phyloP scores from a whole-genome alignment of 2,113 vertebrate species.

The Boulengeromyrus knoepffleri region DNA sequence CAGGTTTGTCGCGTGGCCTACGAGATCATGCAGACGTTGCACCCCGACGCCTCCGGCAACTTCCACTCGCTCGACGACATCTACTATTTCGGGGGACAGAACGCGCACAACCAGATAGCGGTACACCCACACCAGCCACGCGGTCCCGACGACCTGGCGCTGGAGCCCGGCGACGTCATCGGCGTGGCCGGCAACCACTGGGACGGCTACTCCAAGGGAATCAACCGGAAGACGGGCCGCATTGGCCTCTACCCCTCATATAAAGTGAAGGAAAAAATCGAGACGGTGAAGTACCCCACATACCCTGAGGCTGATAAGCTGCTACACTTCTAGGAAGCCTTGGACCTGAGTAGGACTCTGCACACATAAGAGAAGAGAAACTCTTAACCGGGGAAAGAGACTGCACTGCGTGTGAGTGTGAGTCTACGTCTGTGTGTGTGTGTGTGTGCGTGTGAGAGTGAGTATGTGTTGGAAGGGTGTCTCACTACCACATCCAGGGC shows the following conservation, averaged over 20 bases:
- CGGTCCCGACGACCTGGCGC: slow-evolving; percentile 72
- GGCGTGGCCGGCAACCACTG: slow-evolving; percentile 85
- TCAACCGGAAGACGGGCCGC: slow-evolving; percentile 77
- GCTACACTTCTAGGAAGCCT: slow-evolving; percentile 33
- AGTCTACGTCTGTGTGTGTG: neutral
- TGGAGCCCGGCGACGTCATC: slow-evolving; percentile 79
- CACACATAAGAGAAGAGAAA: slow-evolving; percentile 14
- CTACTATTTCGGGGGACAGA: slow-evolving; percentile 87
- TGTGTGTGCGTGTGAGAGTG: neutral
- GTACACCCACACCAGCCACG: slow-evolving; percentile 74
- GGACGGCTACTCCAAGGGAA: slow-evolving; percentile 84
- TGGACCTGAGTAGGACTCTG: slow-evolving; percentile 19
- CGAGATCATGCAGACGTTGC: slow-evolving; percentile 85
- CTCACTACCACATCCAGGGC: neutral
- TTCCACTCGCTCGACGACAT: slow-evolving; percentile 85
- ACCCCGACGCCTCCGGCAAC: slow-evolving; percentile 75
- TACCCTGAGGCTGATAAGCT: slow-evolving; percentile 80
- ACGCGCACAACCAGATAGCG: slow-evolving; percentile 82
- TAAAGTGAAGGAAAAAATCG: slow-evolving; percentile 83
- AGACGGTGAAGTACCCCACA: slow-evolving; percentile 80
- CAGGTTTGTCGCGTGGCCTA: slow-evolving; percentile 86
- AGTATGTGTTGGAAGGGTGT: neutral
- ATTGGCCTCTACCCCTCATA: slow-evolving; percentile 84
- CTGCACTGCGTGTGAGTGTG: slow-evolving; percentile 27
- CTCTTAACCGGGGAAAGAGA: slow-evolving; percentile 15